These are phyloP conservation scores for Ophion obscuratus DNA, from an alignment of 2,888 invertebrate genomes.

Conservation along the genomic window DNA sequence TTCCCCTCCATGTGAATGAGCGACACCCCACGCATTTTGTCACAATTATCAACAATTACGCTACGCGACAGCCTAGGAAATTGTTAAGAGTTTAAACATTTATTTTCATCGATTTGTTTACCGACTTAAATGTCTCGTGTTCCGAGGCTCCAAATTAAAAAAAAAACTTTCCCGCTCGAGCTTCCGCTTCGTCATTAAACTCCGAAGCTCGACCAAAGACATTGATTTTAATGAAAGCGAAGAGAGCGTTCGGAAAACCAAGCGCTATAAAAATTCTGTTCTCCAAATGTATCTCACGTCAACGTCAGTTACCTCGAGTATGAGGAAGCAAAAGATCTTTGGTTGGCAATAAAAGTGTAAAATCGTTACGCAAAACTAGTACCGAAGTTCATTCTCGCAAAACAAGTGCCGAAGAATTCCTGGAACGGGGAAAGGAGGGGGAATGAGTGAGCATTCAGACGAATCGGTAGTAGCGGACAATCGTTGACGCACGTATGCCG, in stretches of 20 bases:
- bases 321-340: background rate
- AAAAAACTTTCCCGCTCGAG: background rate
- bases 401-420: background rate
- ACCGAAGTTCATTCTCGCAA: background rate
- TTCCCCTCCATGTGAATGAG: too few relatives aligned
- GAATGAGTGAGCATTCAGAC: conserved; percentile 22
- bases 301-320: background rate
- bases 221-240: background rate
- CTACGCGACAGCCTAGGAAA: too few relatives aligned
- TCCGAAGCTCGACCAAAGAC: background rate
- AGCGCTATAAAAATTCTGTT: background rate
- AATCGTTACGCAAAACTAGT: background rate
- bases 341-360: background rate
- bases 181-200: background rate
- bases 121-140: background rate
- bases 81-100: too few relatives aligned
- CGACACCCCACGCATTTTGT: too few relatives aligned
- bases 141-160: background rate
- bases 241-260: background rate
- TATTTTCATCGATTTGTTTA: background rate
- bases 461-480: conserved; percentile 43
- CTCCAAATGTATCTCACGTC: background rate
- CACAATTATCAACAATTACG: too few relatives aligned
- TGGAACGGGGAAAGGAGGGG: background rate
- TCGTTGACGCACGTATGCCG: conserved; percentile 53